phyloP scores from a whole-genome alignment of 2,113 vertebrate species.

The Mesocricetus auratus region DNA sequence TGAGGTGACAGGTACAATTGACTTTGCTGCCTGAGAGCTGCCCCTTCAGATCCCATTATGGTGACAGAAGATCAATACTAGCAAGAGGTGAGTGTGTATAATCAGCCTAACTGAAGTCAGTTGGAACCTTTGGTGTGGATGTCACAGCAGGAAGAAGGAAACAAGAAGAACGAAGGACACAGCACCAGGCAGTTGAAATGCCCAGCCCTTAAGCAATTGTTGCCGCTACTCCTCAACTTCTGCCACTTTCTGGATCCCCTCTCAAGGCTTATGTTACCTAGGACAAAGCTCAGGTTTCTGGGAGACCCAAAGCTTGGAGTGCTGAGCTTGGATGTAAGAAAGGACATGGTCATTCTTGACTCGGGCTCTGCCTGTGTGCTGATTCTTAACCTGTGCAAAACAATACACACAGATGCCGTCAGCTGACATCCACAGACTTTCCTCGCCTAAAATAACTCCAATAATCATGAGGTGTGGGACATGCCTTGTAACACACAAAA shows the following conservation, averaged over 20 bases:
- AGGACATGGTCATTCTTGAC: neutral
- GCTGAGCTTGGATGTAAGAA: neutral
- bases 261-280: neutral
- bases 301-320: neutral
- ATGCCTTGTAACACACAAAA: conserved; percentile 13
- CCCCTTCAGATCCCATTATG: neutral
- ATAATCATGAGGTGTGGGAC: conserved; percentile 53
- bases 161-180: neutral
- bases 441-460: conserved; percentile 17
- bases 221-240: neutral
- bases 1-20: neutral
- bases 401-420: neutral
- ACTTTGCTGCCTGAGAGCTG: neutral
- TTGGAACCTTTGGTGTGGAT: neutral
- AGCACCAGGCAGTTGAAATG: neutral
- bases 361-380: neutral
- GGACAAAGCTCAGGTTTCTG: neutral
- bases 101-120: neutral
- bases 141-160: neutral
- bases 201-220: neutral
- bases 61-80: conserved; percentile 30
- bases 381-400: neutral
- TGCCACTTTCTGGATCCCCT: neutral
- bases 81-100: conserved; percentile 14
- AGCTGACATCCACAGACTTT: neutral